Evolutionary conservation across 2,113 vertebrate species (phyloP).

Genomic region (Rattus rattus): DNA sequence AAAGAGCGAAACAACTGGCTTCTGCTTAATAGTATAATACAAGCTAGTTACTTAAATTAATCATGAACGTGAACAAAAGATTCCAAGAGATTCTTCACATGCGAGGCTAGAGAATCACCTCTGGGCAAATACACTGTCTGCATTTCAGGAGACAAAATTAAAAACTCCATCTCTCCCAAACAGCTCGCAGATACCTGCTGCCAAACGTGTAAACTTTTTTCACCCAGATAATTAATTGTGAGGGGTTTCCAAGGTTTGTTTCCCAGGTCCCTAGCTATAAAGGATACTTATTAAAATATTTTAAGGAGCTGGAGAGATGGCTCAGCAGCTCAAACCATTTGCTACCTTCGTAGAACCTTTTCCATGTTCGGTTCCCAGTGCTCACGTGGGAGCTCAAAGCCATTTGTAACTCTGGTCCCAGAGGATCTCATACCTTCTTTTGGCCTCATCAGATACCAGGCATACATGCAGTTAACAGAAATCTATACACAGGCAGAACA

Average conservation of each 20-base stretch:
- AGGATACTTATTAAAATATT: neutral
- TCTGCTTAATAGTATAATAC: neutral
- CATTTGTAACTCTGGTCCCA: neutral
- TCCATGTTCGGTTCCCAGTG: neutral
- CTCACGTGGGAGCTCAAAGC: neutral
- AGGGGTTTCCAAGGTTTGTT: constrained; percentile 22
- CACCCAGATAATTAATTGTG: neutral
- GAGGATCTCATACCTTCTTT: neutral
- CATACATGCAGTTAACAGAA: neutral
- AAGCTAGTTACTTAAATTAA: constrained; percentile 34
- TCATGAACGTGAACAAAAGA: constrained; percentile 7
- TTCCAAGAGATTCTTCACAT: neutral
- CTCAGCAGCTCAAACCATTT: neutral
- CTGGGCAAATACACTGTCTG: neutral
- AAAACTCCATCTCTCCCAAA: neutral
- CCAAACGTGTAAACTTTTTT: neutral
- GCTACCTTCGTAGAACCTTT: neutral
- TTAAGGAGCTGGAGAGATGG: neutral
- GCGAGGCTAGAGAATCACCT: neutral
- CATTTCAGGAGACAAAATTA: neutral
- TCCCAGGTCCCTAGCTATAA: neutral
- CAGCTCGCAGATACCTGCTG: neutral
- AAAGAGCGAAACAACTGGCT: constrained; percentile 24
- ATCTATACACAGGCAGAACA: neutral
- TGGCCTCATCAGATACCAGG: neutral